Base-by-base conservation (phyloP, 2,797 vertebrate species). In the Cetoscarus ocellatus region DNA sequence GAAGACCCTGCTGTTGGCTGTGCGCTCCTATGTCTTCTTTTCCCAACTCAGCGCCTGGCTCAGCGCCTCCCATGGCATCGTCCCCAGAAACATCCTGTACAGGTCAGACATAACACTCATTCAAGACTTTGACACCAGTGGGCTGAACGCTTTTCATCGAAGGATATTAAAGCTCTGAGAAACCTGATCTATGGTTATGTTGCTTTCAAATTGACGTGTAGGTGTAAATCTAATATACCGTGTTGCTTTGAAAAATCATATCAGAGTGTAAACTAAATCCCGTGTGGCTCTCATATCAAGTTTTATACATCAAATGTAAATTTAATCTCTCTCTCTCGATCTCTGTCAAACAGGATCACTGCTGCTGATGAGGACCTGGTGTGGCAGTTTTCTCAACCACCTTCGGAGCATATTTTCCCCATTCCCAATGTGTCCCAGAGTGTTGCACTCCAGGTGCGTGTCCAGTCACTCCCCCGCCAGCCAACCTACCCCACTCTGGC, bases 1-100 rank as follows among this genome's bases (percentile, higher is more conserved):
- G 93, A 99, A 99, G 92, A 98, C 97, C 3, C 94, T 99, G 70
- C 91, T 99, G 66, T 69, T 98, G 93, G 98, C 98, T 43, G 95
- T 99, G 52, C 98, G 98, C 74, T 99, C 98, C 40, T 99, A 98
- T 73, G 98, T 99, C 76, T 99, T 99, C 91, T 99, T 99, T 94
- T 99, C 98, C 75, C 98, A 99, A 93, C 95, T 99, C 85, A 99
- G 98, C 1, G 98, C 98, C 5, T 99, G 98, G 98, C 94, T 99
- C 86, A 99, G 98, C 61, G 97, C 98, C 87, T 99, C 98, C 48
- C 98, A 99, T 74, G 98, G 98, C 92, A 96, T 98, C 85, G 96
- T 98, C 86, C 98, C 98, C 90, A 94, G 98, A 86, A 99, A 99
- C 92, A 98, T 99, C 93, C 93, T 99, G 51, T 99, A 99, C 93